Percentiles rank a stretch among this genome's conserved stretches.
These are phyloP conservation scores for Chaetodon trifascialis DNA, from an alignment of 2,113 vertebrate genomes.

Conservation along the genomic window DNA sequence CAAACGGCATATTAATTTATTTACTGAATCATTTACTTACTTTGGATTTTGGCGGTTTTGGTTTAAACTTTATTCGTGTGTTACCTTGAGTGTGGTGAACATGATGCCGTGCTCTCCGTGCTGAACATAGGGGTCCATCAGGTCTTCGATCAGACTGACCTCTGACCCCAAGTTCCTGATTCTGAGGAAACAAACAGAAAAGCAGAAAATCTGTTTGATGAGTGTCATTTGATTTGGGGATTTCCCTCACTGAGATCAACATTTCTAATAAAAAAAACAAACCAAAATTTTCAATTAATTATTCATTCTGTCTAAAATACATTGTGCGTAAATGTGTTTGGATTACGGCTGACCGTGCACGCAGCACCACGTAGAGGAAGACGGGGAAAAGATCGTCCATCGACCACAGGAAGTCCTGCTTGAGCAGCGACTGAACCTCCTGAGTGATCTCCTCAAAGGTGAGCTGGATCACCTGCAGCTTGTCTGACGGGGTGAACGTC, in stretches of 20 bases:
- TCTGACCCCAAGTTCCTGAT: constrained; percentile 98
- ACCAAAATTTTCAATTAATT: too few species aligned
- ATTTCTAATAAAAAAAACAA: too few species aligned
- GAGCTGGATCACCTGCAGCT: constrained; percentile 96
- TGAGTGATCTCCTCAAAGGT: constrained; percentile 99
- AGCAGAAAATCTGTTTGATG: not conserved
- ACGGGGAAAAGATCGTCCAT: constrained; percentile 99
- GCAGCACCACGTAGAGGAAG: constrained; percentile 97
- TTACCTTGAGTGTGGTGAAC: constrained; percentile 98
- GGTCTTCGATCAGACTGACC: constrained; percentile 96
- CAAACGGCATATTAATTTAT: too few species aligned
- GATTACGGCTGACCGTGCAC: constrained; percentile 88
- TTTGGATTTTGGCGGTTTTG: too few species aligned
- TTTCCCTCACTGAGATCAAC: too few species aligned
- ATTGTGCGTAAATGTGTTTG: too few species aligned
- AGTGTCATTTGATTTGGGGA: too few species aligned
- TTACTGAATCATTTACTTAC: too few species aligned
- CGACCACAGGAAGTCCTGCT: constrained; percentile 97
- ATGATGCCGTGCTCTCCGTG: constrained; percentile 99
- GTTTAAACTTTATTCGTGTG: not conserved
- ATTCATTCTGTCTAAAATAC: too few species aligned
- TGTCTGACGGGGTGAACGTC: constrained; percentile 97
- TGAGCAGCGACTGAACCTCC: constrained; percentile 90
- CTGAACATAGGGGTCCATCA: constrained; percentile 98
- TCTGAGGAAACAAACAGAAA: constrained; percentile 72